These are phyloP conservation scores for Nibea albiflora DNA, from an alignment of 2,113 vertebrate genomes.

Conservation along the genomic window DNA sequence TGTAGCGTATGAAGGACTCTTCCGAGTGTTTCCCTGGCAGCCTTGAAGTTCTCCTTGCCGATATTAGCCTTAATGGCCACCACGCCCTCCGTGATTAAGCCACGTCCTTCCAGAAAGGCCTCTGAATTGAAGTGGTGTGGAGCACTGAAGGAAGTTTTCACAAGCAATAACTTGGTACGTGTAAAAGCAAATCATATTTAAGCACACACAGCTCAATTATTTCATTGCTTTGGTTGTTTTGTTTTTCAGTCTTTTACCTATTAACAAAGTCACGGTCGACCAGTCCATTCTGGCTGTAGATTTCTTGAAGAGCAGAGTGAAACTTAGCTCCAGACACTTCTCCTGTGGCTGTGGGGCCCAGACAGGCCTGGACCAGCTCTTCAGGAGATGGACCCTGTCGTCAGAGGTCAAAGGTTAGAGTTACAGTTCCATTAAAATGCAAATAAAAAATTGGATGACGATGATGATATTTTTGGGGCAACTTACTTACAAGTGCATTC, in stretches of 20 bases:
- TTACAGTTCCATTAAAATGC: background rate
- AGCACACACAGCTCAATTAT: background rate
- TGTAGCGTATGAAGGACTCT: conserved; percentile 81
- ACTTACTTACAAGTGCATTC: too few species aligned
- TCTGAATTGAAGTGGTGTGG: conserved; percentile 83
- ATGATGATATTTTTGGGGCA: too few species aligned
- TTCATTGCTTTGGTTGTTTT: background rate
- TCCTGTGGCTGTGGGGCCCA: conserved; percentile 77
- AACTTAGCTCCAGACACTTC: conserved; percentile 81
- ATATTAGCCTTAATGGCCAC: conserved; percentile 74
- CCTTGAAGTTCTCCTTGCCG: conserved; percentile 68
- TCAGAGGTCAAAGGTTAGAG: background rate
- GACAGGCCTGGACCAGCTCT: conserved; percentile 79
- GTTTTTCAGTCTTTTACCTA: conserved; percentile 52
- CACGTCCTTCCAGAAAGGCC: conserved; percentile 72
- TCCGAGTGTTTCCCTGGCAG: conserved; percentile 80
- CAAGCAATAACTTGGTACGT: background rate
- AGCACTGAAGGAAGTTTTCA: conserved; percentile 46
- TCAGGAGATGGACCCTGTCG: conserved; percentile 77
- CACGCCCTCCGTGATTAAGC: conserved; percentile 69
- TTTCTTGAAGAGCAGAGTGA: conserved; percentile 75
- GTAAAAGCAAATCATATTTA: background rate
- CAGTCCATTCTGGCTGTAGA: conserved; percentile 77
- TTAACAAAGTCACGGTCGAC: conserved; percentile 75
- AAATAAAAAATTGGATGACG: background rate